Evolutionary conservation across 2,888 invertebrate genomes (phyloP).

Genomic region (Sthenelais limicola): DNA sequence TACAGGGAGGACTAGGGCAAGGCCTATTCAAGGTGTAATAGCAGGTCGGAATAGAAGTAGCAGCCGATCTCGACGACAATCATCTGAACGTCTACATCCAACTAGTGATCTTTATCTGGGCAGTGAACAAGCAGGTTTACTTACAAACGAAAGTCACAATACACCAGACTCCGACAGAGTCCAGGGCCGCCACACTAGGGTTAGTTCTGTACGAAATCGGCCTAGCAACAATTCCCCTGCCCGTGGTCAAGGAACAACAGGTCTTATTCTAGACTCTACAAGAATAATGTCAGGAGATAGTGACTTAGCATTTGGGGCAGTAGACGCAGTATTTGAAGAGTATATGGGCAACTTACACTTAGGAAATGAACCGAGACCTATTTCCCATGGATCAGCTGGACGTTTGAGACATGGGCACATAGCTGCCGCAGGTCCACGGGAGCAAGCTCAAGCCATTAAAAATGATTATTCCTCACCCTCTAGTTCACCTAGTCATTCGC

Average conservation of each 20-base stretch:
- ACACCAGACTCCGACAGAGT: background rate
- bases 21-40: background rate
- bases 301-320: no score
- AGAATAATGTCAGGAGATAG: no score
- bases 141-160: background rate
- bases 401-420: constrained; percentile 8
- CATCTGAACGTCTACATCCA: background rate
- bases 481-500: no score
- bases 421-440: background rate
- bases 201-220: no score
- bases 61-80: background rate
- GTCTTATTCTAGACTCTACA: no score
- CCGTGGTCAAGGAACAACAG: background rate
- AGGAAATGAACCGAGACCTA: no score
- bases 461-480: background rate
- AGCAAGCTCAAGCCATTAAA: background rate
- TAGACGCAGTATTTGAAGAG: no score
- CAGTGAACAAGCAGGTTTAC: background rate
- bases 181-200: background rate
- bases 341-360: no score
- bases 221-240: no score
- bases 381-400: background rate
- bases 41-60: background rate
- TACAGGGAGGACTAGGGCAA: background rate
- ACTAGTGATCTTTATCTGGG: background rate